A percentile compares a stretch with the other conserved stretches of the same genome.
These are phyloP conservation scores for Noctua comes DNA, from an alignment of 2,888 invertebrate genomes.

Conservation along the genomic window DNA sequence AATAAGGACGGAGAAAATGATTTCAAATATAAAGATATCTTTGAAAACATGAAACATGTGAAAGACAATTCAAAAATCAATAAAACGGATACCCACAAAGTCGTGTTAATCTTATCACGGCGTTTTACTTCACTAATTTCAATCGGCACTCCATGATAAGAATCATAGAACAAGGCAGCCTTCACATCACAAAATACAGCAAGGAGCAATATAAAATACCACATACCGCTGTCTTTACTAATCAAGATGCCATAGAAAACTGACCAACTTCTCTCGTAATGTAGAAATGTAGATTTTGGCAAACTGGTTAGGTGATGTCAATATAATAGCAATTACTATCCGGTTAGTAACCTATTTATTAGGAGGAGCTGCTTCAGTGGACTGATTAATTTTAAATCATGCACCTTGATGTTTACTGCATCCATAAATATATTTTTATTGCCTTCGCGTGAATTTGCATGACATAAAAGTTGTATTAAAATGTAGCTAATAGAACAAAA, in stretches of 20 bases:
- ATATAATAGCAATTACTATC: not conserved
- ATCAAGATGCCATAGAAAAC: conserved; percentile 4
- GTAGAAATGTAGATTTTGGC: conserved; percentile 2
- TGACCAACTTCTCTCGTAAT: not conserved
- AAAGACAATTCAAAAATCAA: not conserved
- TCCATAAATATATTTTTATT: not conserved
- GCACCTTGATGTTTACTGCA: not conserved
- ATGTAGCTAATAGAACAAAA: not conserved
- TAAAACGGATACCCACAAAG: conserved; percentile 75
- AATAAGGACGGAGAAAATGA: not conserved
- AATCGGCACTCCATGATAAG: conserved; percentile 73
- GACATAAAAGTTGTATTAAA: not conserved
- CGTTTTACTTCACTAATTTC: conserved; percentile 68
- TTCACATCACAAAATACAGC: conserved; percentile 55
- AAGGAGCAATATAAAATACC: conserved; percentile 49
- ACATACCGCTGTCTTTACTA: conserved; percentile 53
- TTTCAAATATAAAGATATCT: not conserved
- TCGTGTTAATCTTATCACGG: conserved; percentile 74
- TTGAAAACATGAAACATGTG: not conserved
- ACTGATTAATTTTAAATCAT: not conserved
- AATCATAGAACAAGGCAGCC: conserved; percentile 71
- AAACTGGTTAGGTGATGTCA: conserved; percentile 47
- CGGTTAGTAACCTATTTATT: conserved; percentile 38
- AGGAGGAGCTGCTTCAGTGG: not conserved
- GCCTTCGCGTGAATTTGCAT: not conserved